Percentiles rank a stretch among this genome's conserved stretches.
These are phyloP conservation scores for Gryllus bimaculatus DNA, from an alignment of 1,140 invertebrate species.

Conservation along the genomic window DNA sequence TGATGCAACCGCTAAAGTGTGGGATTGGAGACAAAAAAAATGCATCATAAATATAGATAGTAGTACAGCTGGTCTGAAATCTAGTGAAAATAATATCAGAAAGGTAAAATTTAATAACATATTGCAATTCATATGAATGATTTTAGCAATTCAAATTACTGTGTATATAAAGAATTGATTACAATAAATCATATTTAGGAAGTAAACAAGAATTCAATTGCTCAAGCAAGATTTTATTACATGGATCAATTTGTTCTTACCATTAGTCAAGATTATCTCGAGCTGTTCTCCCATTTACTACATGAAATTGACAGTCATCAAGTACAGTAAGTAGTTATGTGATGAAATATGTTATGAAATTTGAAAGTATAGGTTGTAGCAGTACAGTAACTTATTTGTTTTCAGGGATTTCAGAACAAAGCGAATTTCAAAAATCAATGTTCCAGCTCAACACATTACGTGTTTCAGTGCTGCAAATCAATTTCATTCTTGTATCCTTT, in stretches of 20 bases:
- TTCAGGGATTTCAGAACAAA: constrained; percentile 9
- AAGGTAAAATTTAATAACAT: background rate
- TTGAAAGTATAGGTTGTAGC: background rate
- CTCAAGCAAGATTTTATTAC: constrained; percentile 12
- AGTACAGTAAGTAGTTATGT: background rate
- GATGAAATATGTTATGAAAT: background rate
- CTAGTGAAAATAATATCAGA: background rate
- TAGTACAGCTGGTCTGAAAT: background rate
- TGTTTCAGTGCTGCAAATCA: constrained; percentile 18
- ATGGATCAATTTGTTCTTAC: constrained; percentile 13
- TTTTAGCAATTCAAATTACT: background rate
- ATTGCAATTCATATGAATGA: background rate
- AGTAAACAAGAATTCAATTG: background rate
- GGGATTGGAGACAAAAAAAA: constrained; percentile 14
- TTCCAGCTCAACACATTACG: constrained; percentile 16
- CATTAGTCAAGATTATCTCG: background rate
- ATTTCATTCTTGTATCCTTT: constrained; percentile 21
- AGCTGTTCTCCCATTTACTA: constrained; percentile 8
- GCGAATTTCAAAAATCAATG: constrained; percentile 8
- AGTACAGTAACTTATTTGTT: background rate
- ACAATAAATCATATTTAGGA: constrained; percentile 11
- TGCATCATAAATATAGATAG: constrained; percentile 10
- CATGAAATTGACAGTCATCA: constrained; percentile 3
- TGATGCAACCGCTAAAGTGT: constrained; percentile 13
- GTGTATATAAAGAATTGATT: background rate